Evolutionary conservation across 2,888 invertebrate genomes (phyloP).

Genomic region (Dusona sp.): DNA sequence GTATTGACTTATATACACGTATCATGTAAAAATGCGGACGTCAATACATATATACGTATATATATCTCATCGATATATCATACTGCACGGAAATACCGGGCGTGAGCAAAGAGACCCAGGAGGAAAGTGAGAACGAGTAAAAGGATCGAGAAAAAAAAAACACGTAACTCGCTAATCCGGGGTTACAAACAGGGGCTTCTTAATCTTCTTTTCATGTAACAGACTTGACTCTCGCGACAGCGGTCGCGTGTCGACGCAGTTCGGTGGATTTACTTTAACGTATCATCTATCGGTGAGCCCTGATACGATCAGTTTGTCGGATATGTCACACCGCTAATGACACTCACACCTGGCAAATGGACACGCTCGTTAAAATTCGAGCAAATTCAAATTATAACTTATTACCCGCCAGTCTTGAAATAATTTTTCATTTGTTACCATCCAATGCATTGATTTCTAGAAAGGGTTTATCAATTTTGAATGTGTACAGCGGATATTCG

Average conservation of each 20-base stretch:
- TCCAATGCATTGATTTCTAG: background rate
- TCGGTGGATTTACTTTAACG: slow-evolving; percentile 67
- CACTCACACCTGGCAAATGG: slow-evolving; percentile 41
- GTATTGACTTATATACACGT: slow-evolving; percentile 20
- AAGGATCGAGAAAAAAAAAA: slow-evolving; percentile 44
- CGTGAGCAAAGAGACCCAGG: background rate
- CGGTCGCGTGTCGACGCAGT: slow-evolving; percentile 74
- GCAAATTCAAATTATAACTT: slow-evolving; percentile 11
- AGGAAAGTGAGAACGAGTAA: slow-evolving; percentile 24
- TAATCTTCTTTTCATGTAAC: slow-evolving; percentile 82
- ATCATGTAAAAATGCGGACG: slow-evolving; percentile 10
- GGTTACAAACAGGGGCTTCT: slow-evolving; percentile 78
- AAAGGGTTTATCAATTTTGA: background rate
- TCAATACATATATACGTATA: background rate
- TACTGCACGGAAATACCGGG: slow-evolving; percentile 7
- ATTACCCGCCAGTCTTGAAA: background rate
- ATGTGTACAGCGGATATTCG: too few species aligned
- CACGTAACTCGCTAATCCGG: slow-evolving; percentile 73
- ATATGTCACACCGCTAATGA: slow-evolving; percentile 44
- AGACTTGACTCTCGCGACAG: slow-evolving; percentile 74
- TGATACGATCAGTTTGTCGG: slow-evolving; percentile 52
- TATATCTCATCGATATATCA: slow-evolving; percentile 63
- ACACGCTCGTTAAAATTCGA: slow-evolving; percentile 21
- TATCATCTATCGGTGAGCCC: slow-evolving; percentile 47
- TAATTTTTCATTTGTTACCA: background rate